Evolutionary conservation across 2,888 invertebrate genomes (phyloP).

Genomic region (Eupeodes luniger): DNA sequence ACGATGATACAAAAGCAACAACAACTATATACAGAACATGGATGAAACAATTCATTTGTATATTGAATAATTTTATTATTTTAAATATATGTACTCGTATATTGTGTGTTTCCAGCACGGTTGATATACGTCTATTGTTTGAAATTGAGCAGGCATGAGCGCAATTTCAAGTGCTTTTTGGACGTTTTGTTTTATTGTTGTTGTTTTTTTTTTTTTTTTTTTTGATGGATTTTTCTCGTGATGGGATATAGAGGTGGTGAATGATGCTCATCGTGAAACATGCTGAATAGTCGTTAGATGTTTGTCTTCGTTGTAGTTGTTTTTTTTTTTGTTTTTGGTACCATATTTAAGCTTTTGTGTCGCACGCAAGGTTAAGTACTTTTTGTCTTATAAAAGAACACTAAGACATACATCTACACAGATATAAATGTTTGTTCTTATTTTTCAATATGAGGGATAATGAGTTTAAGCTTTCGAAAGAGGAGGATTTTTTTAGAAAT

Average conservation of each 20-base stretch:
- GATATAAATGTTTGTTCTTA: no score
- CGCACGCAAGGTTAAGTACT: slow-evolving; percentile 38
- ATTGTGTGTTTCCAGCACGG: neutral
- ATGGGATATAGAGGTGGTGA: slow-evolving; percentile 24
- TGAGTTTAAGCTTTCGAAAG: no score
- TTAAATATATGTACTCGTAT: neutral
- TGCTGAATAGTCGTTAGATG: slow-evolving; percentile 24
- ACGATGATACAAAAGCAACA: neutral
- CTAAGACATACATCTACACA: no score
- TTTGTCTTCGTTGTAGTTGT: slow-evolving; percentile 24
- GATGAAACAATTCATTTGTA: slow-evolving; percentile 16
- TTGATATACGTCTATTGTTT: slow-evolving; percentile 33
- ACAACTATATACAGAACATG: neutral
- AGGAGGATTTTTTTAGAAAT: no score
- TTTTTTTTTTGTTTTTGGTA: slow-evolving; percentile 11
- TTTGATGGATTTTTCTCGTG: neutral
- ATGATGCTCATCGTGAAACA: slow-evolving; percentile 30
- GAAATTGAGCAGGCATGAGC: slow-evolving; percentile 32
- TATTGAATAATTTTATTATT: slow-evolving; percentile 16
- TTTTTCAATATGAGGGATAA: no score
- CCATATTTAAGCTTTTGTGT: slow-evolving; percentile 16
- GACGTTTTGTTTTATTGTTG: neutral
- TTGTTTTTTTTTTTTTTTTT: neutral
- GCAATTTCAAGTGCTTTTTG: slow-evolving; percentile 28
- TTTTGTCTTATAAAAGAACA: slow-evolving; percentile 13